A percentile compares a stretch with the other conserved stretches of the same genome.
Evolutionary conservation across 2,888 invertebrate species (phyloP).

Genomic region (Agrochola lota): DNA sequence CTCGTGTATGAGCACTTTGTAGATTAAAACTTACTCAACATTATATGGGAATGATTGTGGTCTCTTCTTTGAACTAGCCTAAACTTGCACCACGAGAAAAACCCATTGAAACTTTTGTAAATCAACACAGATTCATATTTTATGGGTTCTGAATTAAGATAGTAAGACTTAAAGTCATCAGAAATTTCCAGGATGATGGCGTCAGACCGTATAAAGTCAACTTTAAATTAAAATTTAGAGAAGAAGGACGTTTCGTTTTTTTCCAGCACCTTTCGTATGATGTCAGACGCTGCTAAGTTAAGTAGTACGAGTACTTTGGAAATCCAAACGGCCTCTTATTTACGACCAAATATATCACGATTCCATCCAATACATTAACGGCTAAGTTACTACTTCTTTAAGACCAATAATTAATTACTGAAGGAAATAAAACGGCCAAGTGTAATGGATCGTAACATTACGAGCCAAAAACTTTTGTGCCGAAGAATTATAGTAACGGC

Average conservation of each 20-base stretch:
- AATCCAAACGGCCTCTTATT: conserved; percentile 17
- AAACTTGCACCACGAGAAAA: neutral
- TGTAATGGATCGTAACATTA: conserved; percentile 53
- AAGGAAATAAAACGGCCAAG: conserved; percentile 47
- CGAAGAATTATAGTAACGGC: conserved; percentile 43
- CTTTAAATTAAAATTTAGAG: neutral
- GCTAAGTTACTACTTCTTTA: conserved; percentile 47
- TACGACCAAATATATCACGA: conserved; percentile 37
- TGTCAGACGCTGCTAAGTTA: neutral
- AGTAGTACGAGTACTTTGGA: neutral
- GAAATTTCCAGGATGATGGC: neutral
- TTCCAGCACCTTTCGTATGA: neutral
- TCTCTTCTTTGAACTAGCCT: neutral
- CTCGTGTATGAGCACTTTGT: no score
- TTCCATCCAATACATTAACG: conserved; percentile 46
- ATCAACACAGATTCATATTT: neutral
- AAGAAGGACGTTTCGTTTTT: neutral
- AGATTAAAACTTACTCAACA: neutral
- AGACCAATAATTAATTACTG: conserved; percentile 55
- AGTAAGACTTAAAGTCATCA: neutral
- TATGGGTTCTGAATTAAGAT: neutral
- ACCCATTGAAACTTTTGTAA: neutral
- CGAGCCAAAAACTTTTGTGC: conserved; percentile 49
- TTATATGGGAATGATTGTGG: neutral
- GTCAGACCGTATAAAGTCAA: neutral